Evolutionary conservation across 2,888 invertebrate species (phyloP), one percentile per base, ranked within the genome.

Genomic region (Torymus tubicola): DNA sequence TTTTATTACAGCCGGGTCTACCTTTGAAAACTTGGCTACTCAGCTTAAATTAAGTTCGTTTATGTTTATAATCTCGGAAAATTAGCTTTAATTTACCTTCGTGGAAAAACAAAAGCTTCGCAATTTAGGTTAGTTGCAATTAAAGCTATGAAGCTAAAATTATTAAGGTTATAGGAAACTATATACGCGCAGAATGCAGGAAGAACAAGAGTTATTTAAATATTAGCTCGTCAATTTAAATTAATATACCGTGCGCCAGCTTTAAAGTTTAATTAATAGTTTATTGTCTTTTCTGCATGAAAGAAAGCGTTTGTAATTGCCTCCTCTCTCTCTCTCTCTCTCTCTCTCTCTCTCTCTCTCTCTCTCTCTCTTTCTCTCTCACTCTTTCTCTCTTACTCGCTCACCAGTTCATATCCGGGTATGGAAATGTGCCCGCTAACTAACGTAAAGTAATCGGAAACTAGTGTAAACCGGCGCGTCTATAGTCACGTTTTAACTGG

Each of bases 211-310:
- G 12, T 70, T 70, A 24, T n/a, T 12, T 57, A n/a, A 12, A 58
- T 42, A 69, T 31, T 69, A 69, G 2, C 18, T 71, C 10, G 18
- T n/a, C 16, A 71, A 71, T 71, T 16, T 21, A 71, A 71, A 71
- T 50, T 71, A 60, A 50, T 60, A 52, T 42, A 42, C 42, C 42
- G 42, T 42, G 50, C 55, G 50, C 50, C 31, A 73, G 55, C 24
- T 64, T 64, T 73, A 57, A 57, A 57, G 18, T 65, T 16, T 64
- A 73, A 57, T 71, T 71, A 71, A 21, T 13, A 61, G 42, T 61
- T 71, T 61, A 71, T 61, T 71, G 71, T 61, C 52, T 61, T 61
- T 71, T 71, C n/a, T 58, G 24, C 53, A 13, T 53, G 24, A 53
- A 64, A 63, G 55, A 63, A 72, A 55, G 12, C n/a, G 16, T 63